Percentiles rank a stretch among this genome's conserved stretches.
These are phyloP conservation scores for Lepas anatifera DNA, from an alignment of 2,888 invertebrate species.

Conservation along the genomic window DNA sequence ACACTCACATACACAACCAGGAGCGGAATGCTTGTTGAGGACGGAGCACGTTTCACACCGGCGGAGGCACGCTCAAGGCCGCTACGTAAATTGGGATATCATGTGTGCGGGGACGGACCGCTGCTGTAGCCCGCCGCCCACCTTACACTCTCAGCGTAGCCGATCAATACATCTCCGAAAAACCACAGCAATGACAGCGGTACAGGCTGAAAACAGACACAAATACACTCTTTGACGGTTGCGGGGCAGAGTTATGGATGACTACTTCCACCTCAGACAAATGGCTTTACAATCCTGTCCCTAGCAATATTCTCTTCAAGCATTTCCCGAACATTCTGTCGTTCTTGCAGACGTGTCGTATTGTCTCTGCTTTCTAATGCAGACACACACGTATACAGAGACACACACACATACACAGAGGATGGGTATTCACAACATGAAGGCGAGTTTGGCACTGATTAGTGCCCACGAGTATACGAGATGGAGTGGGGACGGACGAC, in stretches of 20 bases:
- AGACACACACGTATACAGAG: neutral
- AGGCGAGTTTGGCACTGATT: neutral
- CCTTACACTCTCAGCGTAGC: no score
- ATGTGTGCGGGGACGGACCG: neutral
- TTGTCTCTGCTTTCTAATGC: no score
- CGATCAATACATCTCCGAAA: no score
- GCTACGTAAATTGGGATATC: neutral
- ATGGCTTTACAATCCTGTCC: neutral
- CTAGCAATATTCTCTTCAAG: no score
- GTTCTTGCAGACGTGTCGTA: no score
- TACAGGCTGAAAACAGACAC: no score
- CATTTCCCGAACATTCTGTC: no score
- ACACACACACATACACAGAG: neutral
- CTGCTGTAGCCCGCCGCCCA: neutral
- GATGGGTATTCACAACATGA: constrained; percentile 9
- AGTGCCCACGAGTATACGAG: constrained; percentile 6
- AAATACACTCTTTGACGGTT: neutral
- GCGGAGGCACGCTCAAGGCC: neutral
- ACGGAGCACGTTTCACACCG: neutral
- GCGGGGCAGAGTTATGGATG: neutral
- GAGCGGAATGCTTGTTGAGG: neutral
- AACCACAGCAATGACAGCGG: no score
- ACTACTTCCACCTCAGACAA: neutral
- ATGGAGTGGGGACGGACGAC: no score
- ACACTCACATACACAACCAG: neutral